These are phyloP conservation scores for Megalops atlanticus DNA, from an alignment of 2,113 vertebrate species.

Conservation along the genomic window DNA sequence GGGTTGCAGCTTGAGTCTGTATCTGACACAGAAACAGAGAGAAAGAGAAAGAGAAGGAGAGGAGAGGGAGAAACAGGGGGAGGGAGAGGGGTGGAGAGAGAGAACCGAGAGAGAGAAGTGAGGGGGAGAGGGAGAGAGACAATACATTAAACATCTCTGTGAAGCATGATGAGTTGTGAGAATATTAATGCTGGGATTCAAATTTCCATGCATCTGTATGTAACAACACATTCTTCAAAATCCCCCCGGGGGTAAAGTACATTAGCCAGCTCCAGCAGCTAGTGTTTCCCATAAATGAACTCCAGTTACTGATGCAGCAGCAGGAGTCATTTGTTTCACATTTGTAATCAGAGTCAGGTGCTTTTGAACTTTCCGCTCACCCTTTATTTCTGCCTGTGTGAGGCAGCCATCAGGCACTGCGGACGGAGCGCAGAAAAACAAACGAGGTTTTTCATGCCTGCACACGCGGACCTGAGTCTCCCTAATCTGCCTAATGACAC, in stretches of 20 bases:
- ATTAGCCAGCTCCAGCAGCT: neutral
- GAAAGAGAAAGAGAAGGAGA: too few relatives aligned
- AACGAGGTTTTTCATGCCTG: neutral
- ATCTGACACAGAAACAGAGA: too few relatives aligned
- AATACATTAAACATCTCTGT: slow-evolving; percentile 9
- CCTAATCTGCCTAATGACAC: neutral
- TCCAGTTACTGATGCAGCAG: neutral
- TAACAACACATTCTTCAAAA: neutral
- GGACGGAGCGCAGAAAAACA: neutral
- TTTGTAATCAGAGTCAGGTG: neutral
- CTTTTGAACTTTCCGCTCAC: neutral
- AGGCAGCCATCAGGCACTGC: neutral
- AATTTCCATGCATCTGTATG: neutral
- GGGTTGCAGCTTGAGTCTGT: neutral
- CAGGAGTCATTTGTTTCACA: neutral
- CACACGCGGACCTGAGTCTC: neutral
- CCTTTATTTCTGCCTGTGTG: neutral
- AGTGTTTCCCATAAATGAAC: neutral
- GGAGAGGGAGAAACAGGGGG: neutral
- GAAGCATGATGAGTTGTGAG: neutral
- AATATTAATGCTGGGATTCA: slow-evolving; percentile 11
- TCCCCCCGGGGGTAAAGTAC: neutral
- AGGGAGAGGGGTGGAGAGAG: neutral
- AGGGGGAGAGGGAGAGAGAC: neutral
- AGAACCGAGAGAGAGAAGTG: neutral